Evolutionary conservation across 92 coral and sea anemone genomes (phyloP).

Genomic region (Porites evermanni): DNA sequence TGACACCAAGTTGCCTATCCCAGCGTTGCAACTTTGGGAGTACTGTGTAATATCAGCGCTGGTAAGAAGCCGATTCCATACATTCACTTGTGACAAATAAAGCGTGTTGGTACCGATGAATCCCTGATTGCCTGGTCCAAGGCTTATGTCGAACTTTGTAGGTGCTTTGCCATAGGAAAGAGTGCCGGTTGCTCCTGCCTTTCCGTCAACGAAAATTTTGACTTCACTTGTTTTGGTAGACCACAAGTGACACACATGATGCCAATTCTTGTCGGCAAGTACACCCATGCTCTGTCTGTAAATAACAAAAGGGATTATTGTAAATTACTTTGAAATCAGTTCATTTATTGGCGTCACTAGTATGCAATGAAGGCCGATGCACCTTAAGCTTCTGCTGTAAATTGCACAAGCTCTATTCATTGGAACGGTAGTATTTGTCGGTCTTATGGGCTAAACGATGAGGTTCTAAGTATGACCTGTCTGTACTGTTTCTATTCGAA

Average conservation of each 20-base stretch:
- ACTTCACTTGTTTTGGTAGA: background rate
- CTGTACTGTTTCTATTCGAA: no score
- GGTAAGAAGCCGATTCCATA: background rate
- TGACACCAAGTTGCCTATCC: background rate
- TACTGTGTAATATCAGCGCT: background rate
- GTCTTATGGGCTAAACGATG: no score
- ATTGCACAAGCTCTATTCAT: no score
- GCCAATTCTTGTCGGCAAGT: background rate
- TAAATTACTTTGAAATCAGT: no score
- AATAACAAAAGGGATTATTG: slow-evolving; percentile 19
- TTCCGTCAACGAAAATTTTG: background rate
- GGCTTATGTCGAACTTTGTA: no score
- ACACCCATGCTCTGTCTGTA: background rate
- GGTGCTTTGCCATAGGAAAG: background rate
- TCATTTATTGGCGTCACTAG: no score
- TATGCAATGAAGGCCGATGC: no score
- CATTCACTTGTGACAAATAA: background rate
- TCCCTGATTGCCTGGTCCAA: no score
- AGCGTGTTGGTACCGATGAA: no score
- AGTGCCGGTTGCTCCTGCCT: background rate
- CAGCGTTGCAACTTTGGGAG: background rate
- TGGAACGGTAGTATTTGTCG: no score
- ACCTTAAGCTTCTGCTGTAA: no score
- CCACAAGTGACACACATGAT: background rate
- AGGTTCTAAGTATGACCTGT: no score